phyloP scores from a whole-genome alignment of 37 sponge, comb jelly and placozoan genomes.

The Crambe crambe region DNA sequence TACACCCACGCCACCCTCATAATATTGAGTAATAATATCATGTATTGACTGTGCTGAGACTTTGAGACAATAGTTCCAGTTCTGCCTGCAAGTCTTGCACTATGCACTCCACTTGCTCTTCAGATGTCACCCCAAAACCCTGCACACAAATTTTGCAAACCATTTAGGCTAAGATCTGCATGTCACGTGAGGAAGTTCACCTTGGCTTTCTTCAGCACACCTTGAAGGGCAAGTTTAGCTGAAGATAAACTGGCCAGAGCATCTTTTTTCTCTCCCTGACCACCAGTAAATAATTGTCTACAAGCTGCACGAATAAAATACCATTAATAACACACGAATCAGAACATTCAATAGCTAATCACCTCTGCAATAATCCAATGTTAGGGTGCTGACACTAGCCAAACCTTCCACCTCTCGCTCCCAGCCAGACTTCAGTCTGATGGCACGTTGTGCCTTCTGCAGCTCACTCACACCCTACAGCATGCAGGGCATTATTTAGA shows the following conservation, averaged over 20 bases:
- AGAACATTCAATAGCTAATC: not conserved
- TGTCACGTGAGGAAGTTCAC: no score
- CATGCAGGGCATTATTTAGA: not conserved
- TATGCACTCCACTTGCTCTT: not conserved
- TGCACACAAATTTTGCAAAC: no score
- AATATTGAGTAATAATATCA: no score
- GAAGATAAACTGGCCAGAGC: slow-evolving; percentile 33
- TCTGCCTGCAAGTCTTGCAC: not conserved
- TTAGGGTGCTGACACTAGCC: slow-evolving; percentile 37
- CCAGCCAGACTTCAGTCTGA: slow-evolving; percentile 46
- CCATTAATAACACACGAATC: not conserved
- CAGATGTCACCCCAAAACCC: no score
- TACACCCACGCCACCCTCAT: no score
- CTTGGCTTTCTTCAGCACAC: slow-evolving; percentile 49
- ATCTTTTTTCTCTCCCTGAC: not conserved
- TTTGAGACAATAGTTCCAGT: not conserved
- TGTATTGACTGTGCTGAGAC: no score
- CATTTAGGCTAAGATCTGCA: no score
- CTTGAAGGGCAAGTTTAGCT: slow-evolving; percentile 55
- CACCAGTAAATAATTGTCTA: not conserved
- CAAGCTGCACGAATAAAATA: not conserved
- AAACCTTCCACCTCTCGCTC: slow-evolving; percentile 41
- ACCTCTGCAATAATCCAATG: slow-evolving; percentile 76
- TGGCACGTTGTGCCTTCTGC: slow-evolving; percentile 65
- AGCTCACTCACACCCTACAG: slow-evolving; percentile 71